Base-by-base conservation (phyloP, 2,797 vertebrate species). In the Anguilla obscura region DNA sequence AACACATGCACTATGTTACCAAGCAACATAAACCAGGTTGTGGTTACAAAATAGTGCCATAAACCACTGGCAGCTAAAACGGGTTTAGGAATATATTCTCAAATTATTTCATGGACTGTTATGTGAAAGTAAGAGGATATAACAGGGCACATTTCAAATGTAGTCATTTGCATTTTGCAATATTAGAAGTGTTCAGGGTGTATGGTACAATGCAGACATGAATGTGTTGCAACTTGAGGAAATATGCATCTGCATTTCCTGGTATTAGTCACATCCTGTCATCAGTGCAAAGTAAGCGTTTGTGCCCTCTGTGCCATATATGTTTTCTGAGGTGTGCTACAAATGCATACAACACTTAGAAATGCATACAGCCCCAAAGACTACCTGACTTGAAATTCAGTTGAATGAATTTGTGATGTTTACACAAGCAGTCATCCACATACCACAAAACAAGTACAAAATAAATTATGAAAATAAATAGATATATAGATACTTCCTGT, bases 231-330 rank as follows among this genome's bases (percentile, higher is more conserved):
- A 7, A 14, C 48, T n/a, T 88, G 76, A 76, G 85, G 74, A 82
- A 82, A 24, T 80, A 82, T 74, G 63, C 76, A 30, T 82, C n/a
- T 82, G 30, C 86, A 60, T 56, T 56, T 60, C 56, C 79, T 56
- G 80, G 36, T 33, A 85, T 87, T 58, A 87, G 16, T 87, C 86
- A 87, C 58, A 85, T 87, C 83, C 83, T 87, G 69, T 87, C 40
- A 84, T 45, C 66, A 60, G 71, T 80, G 85, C 74, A 50, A 50
- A 36, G 36, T 58, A 82, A 88, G 74, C 76, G 54, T 74, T 69
- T 50, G 58, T 85, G n/a, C 80, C 63, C 48, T 71, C 83, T 76
- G 83, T 85, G 74, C n/a, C 63, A 76, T 56, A 54, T 79, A 33
- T 21, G 27, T 27, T 24, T 86, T 33, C 63, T 36, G 12, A 16